Conservation (phyloP, 2,888 invertebrate species). For the Agonopterix alstromeriana region DNA sequence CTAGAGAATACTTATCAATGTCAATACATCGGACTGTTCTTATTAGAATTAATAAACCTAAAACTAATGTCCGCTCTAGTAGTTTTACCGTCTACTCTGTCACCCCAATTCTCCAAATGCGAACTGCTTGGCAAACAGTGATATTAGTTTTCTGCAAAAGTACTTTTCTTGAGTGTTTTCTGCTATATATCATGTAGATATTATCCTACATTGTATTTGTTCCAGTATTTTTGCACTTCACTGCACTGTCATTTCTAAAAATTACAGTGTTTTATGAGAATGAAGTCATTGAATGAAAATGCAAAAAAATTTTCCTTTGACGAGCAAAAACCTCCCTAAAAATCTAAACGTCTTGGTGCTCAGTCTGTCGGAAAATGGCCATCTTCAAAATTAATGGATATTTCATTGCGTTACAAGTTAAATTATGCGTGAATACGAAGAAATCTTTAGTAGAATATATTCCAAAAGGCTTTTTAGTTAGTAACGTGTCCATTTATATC, state of each 20-base stretch:
- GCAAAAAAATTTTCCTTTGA: constrained; percentile 32
- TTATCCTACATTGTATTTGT: constrained; percentile 2
- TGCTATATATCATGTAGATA: constrained; percentile 46
- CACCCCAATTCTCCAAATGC: constrained; percentile 64
- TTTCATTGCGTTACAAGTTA: constrained; percentile 67
- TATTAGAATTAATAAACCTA: not conserved
- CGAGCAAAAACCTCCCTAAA: constrained; percentile 36
- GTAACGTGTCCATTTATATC: constrained; percentile 24
- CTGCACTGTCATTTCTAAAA: too few relatives aligned
- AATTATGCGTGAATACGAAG: constrained; percentile 62
- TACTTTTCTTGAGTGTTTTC: constrained; percentile 61
- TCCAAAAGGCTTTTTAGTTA: constrained; percentile 26
- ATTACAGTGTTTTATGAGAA: not conserved
- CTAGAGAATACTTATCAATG: too few relatives aligned
- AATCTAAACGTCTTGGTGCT: constrained; percentile 46
- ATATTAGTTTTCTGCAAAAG: constrained; percentile 65
- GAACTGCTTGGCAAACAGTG: constrained; percentile 68
- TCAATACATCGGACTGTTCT: too few relatives aligned
- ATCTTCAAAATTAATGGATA: constrained; percentile 71
- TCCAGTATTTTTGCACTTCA: too few relatives aligned
- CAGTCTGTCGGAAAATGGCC: constrained; percentile 63
- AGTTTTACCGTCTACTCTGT: constrained; percentile 36
- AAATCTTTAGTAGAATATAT: constrained; percentile 34
- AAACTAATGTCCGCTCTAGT: constrained; percentile 21
- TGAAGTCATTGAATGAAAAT: constrained; percentile 16